phyloP scores from a whole-genome alignment of 2,797 vertebrate genomes.

The Astyanax mexicanus region DNA sequence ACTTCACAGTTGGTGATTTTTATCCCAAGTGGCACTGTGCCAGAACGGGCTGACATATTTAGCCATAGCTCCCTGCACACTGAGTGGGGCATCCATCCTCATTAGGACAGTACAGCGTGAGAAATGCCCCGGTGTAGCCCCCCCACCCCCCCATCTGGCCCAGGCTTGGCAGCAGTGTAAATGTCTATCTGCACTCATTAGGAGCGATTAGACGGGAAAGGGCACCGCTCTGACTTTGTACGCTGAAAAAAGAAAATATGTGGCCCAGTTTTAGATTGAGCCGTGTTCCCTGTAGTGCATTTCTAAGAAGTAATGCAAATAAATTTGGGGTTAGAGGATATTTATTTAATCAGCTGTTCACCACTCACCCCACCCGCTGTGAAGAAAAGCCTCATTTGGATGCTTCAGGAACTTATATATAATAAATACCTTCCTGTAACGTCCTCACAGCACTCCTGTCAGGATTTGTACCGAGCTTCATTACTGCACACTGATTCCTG shows the following conservation, averaged over 20 bases:
- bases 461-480: background rate
- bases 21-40: slow-evolving; percentile 39
- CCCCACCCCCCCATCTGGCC: background rate
- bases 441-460: background rate
- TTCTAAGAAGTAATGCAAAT: background rate
- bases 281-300: background rate
- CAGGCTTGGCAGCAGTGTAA: background rate
- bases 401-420: background rate
- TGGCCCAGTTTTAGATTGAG: background rate
- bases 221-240: background rate
- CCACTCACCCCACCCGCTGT: background rate
- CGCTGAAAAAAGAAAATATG: background rate
- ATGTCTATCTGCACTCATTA: background rate
- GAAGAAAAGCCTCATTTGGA: background rate
- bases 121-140: slow-evolving; percentile 26
- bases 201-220: slow-evolving; percentile 14
- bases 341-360: background rate
- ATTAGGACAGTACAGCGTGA: slow-evolving; percentile 29
- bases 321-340: background rate
- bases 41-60: slow-evolving; percentile 24
- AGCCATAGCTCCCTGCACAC: slow-evolving; percentile 10
- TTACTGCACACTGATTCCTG: background rate
- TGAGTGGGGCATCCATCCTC: slow-evolving; percentile 26
- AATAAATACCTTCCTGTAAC: background rate
- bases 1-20: slow-evolving; percentile 39